These are phyloP conservation scores for Glossophaga mutica DNA, from an alignment of 2,797 vertebrate genomes.

Conservation along the genomic window DNA sequence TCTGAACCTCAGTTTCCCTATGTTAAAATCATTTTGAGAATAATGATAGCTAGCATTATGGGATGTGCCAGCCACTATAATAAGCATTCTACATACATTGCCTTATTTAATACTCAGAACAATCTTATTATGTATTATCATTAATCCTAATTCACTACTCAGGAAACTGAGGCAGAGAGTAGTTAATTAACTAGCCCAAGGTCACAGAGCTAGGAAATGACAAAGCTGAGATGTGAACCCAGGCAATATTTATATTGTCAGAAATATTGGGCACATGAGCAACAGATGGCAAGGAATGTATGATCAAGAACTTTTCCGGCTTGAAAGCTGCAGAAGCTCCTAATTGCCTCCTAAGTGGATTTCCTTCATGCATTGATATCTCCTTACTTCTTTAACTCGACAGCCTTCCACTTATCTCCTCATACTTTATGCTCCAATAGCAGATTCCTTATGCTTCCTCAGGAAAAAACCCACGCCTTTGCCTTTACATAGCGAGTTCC, in stretches of 20 bases:
- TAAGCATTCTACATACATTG: background rate
- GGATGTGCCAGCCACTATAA: background rate
- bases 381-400: background rate
- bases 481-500: background rate
- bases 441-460: background rate
- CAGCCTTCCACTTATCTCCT: background rate
- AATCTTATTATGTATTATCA: background rate
- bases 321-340: background rate
- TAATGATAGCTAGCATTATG: background rate
- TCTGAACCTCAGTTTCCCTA: background rate
- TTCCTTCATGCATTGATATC: background rate
- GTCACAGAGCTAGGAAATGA: background rate
- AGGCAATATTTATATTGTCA: background rate
- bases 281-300: background rate
- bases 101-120: background rate
- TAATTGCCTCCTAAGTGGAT: background rate
- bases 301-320: background rate
- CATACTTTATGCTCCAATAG: background rate
- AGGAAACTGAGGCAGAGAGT: background rate
- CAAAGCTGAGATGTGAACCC: background rate
- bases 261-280: background rate
- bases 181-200: background rate
- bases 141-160: background rate
- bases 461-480: background rate
- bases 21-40: background rate